Evolutionary conservation across 2,113 vertebrate genomes (phyloP), one percentile per base, ranked within the genome.

Genomic region (Coptodon bakossiorum): DNA sequence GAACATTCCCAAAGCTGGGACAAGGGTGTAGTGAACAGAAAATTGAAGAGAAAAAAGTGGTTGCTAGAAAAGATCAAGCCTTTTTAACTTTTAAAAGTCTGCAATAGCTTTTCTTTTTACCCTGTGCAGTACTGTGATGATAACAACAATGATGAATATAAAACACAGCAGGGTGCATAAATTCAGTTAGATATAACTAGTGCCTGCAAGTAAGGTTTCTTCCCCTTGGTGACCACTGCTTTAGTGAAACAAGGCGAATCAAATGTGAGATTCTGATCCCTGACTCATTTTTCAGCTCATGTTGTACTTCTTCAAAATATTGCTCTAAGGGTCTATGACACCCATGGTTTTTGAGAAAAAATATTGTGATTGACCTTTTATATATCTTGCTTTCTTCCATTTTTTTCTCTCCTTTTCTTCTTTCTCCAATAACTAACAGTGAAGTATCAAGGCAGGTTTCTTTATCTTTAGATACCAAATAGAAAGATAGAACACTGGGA

Each of bases 231-330:
- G 92, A 86, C 90, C 86, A 19, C 91, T 87, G 86, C 90, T 95
- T 96, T 94, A 93, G 94, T 95, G 93, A 95, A 95, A 94, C 92
- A 95, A 95, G 93, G 92, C 88, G 84, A 90, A 96, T 96, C 95
- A 96, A 96, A 92, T 91, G 92, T 88, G 86, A 22, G 68, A 91
- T 94, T 94, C 91, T 87, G 87, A 94, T 94, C 93, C 91, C 92
- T 92, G 94, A 95, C 93, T 96, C 93, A 92, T 93, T 93, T 91
- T 90, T 83, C 86, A 11, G 87, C 91, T 95, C 90, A 93, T 93
- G 93, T 83, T 91, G 79, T 88, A 71, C 89, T 85, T 93, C 82
- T 84, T 84, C 5, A n/a, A 93, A 86, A 93, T 90, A 91, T 93
- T 93, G 94, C 94, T 93, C 45, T 48, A 86, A 94, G 94, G 92